Evolutionary conservation across 2,888 invertebrate species (phyloP), one percentile per base, ranked within the genome.

Genomic region (Pandemis corylana): DNA sequence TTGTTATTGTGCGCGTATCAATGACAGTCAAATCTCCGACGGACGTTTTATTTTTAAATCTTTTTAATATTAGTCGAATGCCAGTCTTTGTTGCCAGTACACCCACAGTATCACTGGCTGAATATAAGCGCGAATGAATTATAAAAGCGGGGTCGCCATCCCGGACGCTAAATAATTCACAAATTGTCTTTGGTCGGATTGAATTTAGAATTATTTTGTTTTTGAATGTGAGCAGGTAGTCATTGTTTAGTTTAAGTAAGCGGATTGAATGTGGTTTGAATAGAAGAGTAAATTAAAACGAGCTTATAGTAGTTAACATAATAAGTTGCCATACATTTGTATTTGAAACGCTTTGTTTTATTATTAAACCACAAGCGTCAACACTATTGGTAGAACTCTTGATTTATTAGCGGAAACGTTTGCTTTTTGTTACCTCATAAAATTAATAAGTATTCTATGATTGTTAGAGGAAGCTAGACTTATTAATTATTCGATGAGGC

Each of bases 51-150:
- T 62, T 61, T 67, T 53, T n/a, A 62, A 67, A 71, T 59, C 65
- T 46, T 65, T 69, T 71, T 49, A 62, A 62, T 71, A 67, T 63
- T n/a, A 68, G 15, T 42, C 28, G 42, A 67, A 51, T 46, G 53
- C 36, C 63, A 51, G n/a, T 63, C 36, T 70, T 61, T 62, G 70
- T 71, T 71, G 70, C 75, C 75, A 75, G 70, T 53, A 53, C 70
- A 53, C 66, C 74, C 66, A 70, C 74, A 61, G 66, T 67, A 75
- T 70, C 66, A 70, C 70, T 75, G 71, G 66, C 67, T 36, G 67
- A 71, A 75, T 75, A 75, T 75, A 75, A 75, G 67, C 75, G 51
- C 63, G 59, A 44, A 67, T 71, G 71, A 75, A 75, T 75, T 71
- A 75, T 75, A 51, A 71, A 75, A 51, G 20, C 62, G 10, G 75